These are phyloP conservation scores for Lepidocyrtinus sp. DNA, from an alignment of 2,888 invertebrate species.

Conservation along the genomic window DNA sequence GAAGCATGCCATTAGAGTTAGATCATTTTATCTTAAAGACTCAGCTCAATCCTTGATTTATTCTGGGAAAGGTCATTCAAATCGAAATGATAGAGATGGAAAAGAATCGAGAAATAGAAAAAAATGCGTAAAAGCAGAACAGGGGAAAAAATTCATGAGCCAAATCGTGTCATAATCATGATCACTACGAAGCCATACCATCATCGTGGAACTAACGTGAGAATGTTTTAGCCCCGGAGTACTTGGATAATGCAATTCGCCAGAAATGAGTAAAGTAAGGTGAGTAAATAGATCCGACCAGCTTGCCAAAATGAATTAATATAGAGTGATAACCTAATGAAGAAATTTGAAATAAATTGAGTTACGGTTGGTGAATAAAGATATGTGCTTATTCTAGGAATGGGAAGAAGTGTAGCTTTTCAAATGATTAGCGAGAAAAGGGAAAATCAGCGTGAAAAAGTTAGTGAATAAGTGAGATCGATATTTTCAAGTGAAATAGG, in stretches of 20 bases:
- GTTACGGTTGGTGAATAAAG: too few species aligned
- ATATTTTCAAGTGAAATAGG: neutral
- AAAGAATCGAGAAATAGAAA: constrained; percentile 14
- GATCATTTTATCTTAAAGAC: constrained; percentile 44
- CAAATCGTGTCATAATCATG: constrained; percentile 55
- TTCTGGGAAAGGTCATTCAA: constrained; percentile 62
- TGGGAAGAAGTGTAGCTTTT: too few species aligned
- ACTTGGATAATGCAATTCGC: too few species aligned
- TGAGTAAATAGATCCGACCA: too few species aligned
- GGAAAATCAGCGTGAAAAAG: constrained; percentile 8
- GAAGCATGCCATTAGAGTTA: constrained; percentile 57
- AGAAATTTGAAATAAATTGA: too few species aligned
- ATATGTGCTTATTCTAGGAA: too few species aligned
- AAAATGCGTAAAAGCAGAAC: constrained; percentile 53
- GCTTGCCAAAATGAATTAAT: too few species aligned
- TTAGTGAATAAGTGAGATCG: neutral
- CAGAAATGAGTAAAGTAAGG: too few species aligned
- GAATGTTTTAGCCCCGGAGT: too few species aligned
- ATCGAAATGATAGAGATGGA: neutral
- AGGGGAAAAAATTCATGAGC: constrained; percentile 43
- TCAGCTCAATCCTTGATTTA: constrained; percentile 59
- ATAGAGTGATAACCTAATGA: too few species aligned
- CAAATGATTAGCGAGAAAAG: too few species aligned
- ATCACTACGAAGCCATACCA: constrained; percentile 29
- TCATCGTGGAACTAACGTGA: constrained; percentile 41